A percentile compares a stretch with the other conserved stretches of the same genome.
Conservation (phyloP, 2,888 invertebrate species). For the Neocrepidodera transversa region DNA sequence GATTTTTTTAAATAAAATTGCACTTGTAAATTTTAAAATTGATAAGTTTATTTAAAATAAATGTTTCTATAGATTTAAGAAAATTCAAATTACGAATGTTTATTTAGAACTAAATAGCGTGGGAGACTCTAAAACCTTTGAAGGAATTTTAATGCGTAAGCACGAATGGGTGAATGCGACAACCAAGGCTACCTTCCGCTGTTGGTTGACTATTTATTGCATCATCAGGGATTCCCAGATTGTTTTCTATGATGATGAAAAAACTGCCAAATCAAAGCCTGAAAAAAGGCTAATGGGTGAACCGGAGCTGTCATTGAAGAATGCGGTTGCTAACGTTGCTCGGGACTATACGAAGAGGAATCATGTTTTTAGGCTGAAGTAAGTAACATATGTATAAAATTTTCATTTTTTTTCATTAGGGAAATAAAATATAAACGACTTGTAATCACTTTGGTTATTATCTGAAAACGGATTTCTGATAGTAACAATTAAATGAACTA, state of each 20-base stretch:
- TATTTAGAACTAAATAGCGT: conserved; percentile 81
- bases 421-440: no score
- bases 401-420: not conserved
- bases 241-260: conserved; percentile 96
- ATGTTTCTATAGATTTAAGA: no score
- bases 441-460: no score
- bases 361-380: conserved; percentile 97
- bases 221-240: conserved; percentile 86
- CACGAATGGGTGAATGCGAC: conserved; percentile 97
- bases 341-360: conserved; percentile 99
- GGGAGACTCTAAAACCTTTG: conserved; percentile 81
- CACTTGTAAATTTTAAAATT: no score
- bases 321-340: conserved; percentile 87
- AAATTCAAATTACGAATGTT: no score
- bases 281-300: conserved; percentile 91
- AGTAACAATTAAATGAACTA: no score
- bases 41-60: no score
- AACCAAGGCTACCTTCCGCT: conserved; percentile 89
- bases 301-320: conserved; percentile 83
- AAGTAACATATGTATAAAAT: conserved; percentile 51
- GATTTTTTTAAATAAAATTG: no score
- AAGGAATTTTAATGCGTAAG: conserved; percentile 89
- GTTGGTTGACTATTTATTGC: conserved; percentile 83
- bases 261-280: conserved; percentile 85
- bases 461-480: no score